A percentile compares a stretch with the other conserved stretches of the same genome.
phyloP scores from a whole-genome alignment of 2,113 vertebrate genomes.

The Ophthalmolycus amberensis region DNA sequence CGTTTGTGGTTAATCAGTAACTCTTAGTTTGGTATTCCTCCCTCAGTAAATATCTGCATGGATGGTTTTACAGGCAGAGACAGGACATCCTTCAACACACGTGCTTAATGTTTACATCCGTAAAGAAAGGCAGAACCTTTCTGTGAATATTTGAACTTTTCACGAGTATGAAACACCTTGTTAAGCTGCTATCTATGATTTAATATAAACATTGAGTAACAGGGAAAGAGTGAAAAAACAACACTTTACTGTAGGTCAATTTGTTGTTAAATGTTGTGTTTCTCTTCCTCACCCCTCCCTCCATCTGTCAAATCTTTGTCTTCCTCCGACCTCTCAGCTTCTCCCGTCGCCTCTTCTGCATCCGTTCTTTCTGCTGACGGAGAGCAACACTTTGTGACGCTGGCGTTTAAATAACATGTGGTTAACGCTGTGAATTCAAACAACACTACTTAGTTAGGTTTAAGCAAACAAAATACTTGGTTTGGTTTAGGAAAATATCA shows the following conservation, averaged over 20 bases:
- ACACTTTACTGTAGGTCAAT: not conserved
- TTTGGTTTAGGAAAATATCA: no score
- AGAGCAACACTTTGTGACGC: not conserved
- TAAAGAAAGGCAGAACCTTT: not conserved
- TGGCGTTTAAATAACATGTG: no score
- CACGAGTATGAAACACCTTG: no score
- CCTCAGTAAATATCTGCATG: conserved; percentile 47
- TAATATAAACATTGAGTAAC: no score
- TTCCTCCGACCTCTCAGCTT: not conserved
- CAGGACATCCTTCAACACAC: conserved; percentile 33
- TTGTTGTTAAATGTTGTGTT: not conserved
- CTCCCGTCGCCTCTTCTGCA: not conserved
- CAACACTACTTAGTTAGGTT: no score
- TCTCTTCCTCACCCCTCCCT: conserved; percentile 3
- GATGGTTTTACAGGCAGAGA: not conserved
- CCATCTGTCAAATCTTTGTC: not conserved
- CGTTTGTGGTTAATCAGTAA: conserved; percentile 52
- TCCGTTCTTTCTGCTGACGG: not conserved
- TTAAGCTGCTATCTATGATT: not conserved
- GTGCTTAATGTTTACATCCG: conserved; percentile 32
- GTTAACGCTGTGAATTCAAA: no score
- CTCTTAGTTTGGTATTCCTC: conserved; percentile 33
- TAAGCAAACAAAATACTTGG: no score
- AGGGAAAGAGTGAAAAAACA: not conserved
- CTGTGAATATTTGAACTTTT: no score